Evolutionary conservation across 2,113 vertebrate genomes (phyloP), one percentile per base, ranked within the genome.

Genomic region (Sylvia atricapilla): DNA sequence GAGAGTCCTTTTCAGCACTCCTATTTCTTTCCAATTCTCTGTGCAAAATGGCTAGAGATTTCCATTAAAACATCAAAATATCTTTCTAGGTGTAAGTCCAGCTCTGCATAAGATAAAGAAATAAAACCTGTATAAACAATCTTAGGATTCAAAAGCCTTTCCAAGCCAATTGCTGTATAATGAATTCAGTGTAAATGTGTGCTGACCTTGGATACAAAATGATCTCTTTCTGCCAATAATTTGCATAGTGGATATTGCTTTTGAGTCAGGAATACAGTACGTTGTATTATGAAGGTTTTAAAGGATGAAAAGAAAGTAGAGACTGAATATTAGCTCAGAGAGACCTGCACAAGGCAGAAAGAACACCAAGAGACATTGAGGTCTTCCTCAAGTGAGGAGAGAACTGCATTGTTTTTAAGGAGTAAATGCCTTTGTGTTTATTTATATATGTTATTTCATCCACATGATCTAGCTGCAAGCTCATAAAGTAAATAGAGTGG

Each of bases 161-260:
- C 62, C 50, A 84, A 93, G 73, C 76, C 96, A 95, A 87, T 66
- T 87, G 62, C 86, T 43, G 25, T 78, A 84, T 86, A 95, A 94
- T 77, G 68, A 81, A 80, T 97, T 95, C 94, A 96, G 89, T 93
- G 63, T 95, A 95, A 91, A 95, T 90, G 81, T 90, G 62, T 93
- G 93, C 90, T 97, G 97, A 97, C 84, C 91, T 97, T 97, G 96
- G 97, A 95, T 72, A 64, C 52, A 63, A 91, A 97, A 95, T 44
- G 16, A 74, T 95, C 89, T 90, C 87, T 81, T 89, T 79, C 79
- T 97, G 93, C 93, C 95, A 96, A 81, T 63, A 80, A 87, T 95
- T 93, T 94, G 84, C 67, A 74, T 74, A 75, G 69, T 77, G 84
- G 82, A 69, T 94, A 88, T 90, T 93, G 58, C 79, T 91, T 96